Base-by-base conservation (phyloP, 1,140 invertebrate genomes). In the Heliconius nattereri region DNA sequence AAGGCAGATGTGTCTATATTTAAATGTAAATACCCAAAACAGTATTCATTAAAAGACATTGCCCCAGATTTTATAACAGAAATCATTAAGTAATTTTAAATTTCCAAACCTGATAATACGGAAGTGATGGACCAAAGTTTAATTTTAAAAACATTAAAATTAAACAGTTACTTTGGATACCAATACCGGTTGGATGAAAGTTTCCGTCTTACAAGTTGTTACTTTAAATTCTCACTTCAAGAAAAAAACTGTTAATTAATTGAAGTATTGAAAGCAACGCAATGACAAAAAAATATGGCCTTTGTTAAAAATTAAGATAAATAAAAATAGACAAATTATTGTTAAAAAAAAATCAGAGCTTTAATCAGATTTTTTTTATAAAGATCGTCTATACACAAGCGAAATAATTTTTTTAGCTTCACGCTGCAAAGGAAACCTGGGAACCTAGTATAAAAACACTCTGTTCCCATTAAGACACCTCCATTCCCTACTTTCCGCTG, bases 71-170 rank as follows among this genome's bases (percentile, higher is more conserved):
- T 66, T 29, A 66, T 8, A 66, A 13, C 23, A 66, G 60, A 66
- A 29, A 66, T 66, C 60, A 29, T 66, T 66, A 66, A 29, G 26
- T 29, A 29, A 29, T 66, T 29, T 66, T 29, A 66, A 66, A 29
- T 26, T 66, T 66, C 9, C 23, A 66, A 66, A 66, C 60, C 60
- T 13, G 60, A 66, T 66, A 29, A 66, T 16, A 26, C 52, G 60
- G 75, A 76, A 71, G 70, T 45, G 75, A 76, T 70, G 75, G 32
- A 66, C 60, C 13, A 66, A 29, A 66, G 75, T 71, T 76, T 71
- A 76, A 76, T 76, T 76, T 57, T 35, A 60, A 37, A 76, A 76
- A 76, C 60, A 76, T 71, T 76, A 71, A 76, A 76, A 76, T 52
- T 11, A 71, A 70, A 76, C 75, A 76, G 75, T 71, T 76, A 76